These are phyloP conservation scores for Dipodomys stephensi DNA, from an alignment of 2,113 vertebrate species.

Conservation along the genomic window DNA sequence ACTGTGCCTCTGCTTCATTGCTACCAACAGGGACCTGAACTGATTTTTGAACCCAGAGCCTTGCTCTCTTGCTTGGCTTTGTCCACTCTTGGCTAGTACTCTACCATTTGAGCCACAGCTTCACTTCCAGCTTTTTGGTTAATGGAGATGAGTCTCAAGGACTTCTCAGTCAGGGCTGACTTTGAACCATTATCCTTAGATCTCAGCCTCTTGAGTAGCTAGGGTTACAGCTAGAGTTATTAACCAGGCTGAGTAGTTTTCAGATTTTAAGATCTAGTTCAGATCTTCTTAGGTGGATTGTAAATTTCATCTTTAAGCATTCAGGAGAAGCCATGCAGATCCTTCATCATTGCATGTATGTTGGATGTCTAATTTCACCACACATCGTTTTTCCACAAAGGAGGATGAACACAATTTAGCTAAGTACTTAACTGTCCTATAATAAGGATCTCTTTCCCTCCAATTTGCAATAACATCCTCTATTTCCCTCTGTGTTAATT, in stretches of 20 bases:
- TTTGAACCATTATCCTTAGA: too few relatives aligned
- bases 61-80: too few relatives aligned
- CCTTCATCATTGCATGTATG: background rate
- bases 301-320: background rate
- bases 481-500: background rate
- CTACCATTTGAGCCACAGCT: too few relatives aligned
- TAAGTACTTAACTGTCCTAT: background rate
- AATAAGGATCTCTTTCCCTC: background rate
- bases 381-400: background rate
- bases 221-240: too few relatives aligned
- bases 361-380: background rate
- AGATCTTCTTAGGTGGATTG: background rate
- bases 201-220: too few relatives aligned
- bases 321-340: background rate
- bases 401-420: background rate
- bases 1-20: too few relatives aligned
- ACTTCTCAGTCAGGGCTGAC: too few relatives aligned
- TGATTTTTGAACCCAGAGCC: too few relatives aligned
- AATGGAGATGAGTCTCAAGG: too few relatives aligned
- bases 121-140: too few relatives aligned
- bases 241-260: background rate
- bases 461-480: background rate
- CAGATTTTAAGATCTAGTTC: background rate
- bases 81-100: too few relatives aligned
- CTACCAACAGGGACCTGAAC: too few relatives aligned